Evolutionary conservation across 2,113 vertebrate genomes (phyloP).

Genomic region (Sebastes fasciatus): DNA sequence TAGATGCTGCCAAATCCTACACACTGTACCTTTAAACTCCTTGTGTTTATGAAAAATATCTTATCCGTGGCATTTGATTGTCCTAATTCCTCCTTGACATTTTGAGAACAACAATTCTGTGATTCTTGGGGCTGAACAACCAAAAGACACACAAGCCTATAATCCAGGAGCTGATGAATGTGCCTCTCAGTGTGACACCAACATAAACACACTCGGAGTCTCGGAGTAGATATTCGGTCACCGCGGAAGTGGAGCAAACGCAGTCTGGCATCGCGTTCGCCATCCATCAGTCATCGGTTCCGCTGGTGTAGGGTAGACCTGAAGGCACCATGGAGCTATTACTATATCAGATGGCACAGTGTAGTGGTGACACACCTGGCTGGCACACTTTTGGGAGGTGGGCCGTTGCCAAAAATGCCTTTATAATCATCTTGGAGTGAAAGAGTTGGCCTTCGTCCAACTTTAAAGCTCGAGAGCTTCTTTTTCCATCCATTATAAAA

Average conservation of each 20-base stretch:
- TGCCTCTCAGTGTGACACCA: not conserved
- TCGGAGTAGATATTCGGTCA: not conserved
- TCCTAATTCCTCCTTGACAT: not conserved
- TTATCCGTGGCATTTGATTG: not conserved
- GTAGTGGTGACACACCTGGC: slow-evolving; percentile 27
- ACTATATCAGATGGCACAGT: slow-evolving; percentile 54
- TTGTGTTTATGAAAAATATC: not conserved
- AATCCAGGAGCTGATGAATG: not conserved
- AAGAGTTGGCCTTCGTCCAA: not conserved
- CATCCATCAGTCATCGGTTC: slow-evolving; percentile 26
- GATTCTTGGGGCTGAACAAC: not conserved
- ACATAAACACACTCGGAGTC: not conserved
- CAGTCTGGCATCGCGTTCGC: not conserved
- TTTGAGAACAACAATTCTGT: not conserved
- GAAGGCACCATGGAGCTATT: slow-evolving; percentile 26
- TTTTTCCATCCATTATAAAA: not conserved
- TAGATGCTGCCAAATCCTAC: no score
- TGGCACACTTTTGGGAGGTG: slow-evolving; percentile 19
- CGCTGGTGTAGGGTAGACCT: slow-evolving; percentile 20
- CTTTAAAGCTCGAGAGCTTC: not conserved
- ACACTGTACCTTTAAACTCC: no score
- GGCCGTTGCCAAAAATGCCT: slow-evolving; percentile 7
- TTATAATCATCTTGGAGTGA: not conserved
- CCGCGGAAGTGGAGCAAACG: not conserved
- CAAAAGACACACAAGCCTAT: not conserved